Evolutionary conservation across 2,113 vertebrate genomes (phyloP), one percentile per base, ranked within the genome.

Genomic region (Verasper variegatus): DNA sequence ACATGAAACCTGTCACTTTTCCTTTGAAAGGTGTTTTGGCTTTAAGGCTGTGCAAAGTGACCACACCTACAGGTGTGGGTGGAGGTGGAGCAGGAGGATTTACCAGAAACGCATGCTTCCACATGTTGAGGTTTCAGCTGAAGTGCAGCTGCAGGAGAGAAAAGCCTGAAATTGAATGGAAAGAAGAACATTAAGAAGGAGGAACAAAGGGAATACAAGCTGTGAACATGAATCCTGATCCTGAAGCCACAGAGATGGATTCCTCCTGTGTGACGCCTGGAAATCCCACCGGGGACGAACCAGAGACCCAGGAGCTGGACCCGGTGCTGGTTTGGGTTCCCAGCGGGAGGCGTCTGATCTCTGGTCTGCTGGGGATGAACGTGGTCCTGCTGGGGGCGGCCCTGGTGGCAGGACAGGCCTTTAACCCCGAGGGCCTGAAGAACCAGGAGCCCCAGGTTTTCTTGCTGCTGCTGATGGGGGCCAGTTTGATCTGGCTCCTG

Each of bases 341-440:
- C 84, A 95, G 92, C 14, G 93, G 95, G 0, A 93, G 94, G 2
- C 94, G 92, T 18, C 94, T 98, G 65, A 92, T 97, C 85, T 98
- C 97, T 0, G 96, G 95, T 17, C 92, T 98, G 52, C 81, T 98
- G 84, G 96, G 96, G 63, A 84, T 97, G 83, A 98, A 97, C 0
- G 73, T 96, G 87, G 89, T 96, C 60, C 95, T 98, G 35, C 91
- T 98, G 78, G 97, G 97, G 1, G 90, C 93, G 0, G 96, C 97
- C 18, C 94, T 98, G 86, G 76, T 96, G 86, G 93, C 92, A 7
- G 96, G 96, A 1, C 88, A 95, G 80, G 91, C 95, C 3, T 93
- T 96, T 72, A 96, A 96, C 91, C 82, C 87, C 0, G 65, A 84
- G 23, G 89, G 92, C 9, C 78, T 96, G 83, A 94, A 89, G 0